Evolutionary conservation across 92 coral and sea anemone genomes (phyloP).

Genomic region (Bergia puertoricense): DNA sequence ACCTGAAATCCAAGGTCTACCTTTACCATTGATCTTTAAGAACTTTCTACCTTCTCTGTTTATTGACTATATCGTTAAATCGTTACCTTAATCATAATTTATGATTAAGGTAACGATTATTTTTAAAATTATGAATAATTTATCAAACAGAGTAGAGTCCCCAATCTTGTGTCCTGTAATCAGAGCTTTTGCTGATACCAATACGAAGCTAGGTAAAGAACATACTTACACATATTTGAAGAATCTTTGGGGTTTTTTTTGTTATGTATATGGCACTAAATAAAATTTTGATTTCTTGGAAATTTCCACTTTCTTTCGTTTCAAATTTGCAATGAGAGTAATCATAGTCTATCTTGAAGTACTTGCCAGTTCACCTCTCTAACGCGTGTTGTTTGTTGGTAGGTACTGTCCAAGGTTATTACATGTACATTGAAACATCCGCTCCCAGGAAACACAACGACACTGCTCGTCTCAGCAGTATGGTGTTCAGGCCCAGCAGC

Average conservation of each 20-base stretch:
- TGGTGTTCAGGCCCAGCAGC: slow-evolving; percentile 70
- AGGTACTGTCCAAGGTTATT: slow-evolving; percentile 87
- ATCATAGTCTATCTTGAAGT: background rate
- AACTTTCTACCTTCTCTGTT: background rate
- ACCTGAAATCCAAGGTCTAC: too few relatives aligned
- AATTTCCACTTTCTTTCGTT: too few relatives aligned
- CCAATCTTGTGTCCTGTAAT: too few relatives aligned
- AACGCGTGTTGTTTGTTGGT: background rate
- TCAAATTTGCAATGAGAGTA: background rate
- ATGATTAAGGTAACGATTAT: too few relatives aligned
- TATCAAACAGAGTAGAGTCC: too few relatives aligned
- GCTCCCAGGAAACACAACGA: slow-evolving; percentile 87
- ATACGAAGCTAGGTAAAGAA: too few relatives aligned
- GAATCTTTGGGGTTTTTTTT: too few relatives aligned
- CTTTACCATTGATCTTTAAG: background rate
- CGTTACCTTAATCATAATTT: too few relatives aligned
- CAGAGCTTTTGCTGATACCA: too few relatives aligned
- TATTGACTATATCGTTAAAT: background rate
- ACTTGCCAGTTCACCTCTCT: background rate
- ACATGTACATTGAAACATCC: slow-evolving; percentile 89
- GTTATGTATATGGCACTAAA: too few relatives aligned
- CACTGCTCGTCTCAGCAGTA: slow-evolving; percentile 91
- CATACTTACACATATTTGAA: too few relatives aligned
- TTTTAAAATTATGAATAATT: too few relatives aligned
- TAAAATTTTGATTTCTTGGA: background rate